Evolutionary conservation across 2,888 invertebrate species (phyloP), one percentile per base, ranked within the genome.

Genomic region (Gari tellinella): DNA sequence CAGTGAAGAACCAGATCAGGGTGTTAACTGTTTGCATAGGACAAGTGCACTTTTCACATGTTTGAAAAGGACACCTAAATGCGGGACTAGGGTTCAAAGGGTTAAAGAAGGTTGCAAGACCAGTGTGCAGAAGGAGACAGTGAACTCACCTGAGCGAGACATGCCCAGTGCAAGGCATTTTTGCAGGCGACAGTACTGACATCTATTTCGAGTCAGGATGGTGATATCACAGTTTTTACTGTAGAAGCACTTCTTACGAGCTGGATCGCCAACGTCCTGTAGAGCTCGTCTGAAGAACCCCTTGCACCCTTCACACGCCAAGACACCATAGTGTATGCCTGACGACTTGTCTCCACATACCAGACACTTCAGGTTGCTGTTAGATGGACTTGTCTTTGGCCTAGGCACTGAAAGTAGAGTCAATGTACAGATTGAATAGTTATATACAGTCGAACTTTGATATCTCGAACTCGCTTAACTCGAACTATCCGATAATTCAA

Each of bases 231-330:
- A 92, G 78, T 90, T 91, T 72, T 89, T 91, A 73, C 85, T 89
- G 84, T 91, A 92, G 86, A 90, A 92, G 75, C 92, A 92, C 72
- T 91, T 90, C 78, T 90, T 90, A 8, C 91, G 76, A n/a, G 89
- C 88, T 31, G 91, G 91, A 68, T 91, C 91, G 5, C 91, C 91
- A 53, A 92, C 90, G 82, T 92, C 91, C 78, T 91, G 91, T 15
- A 92, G 80, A 25, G 92, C 91, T 60, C 91, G 80, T 21, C 92
- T 81, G 79, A 91, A 92, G 78, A 92, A 92, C 10, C 91, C 91
- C 90, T 91, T 91, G 80, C 91, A 91, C 0, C 91, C 91, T 70
- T 91, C 91, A 81, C 91, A 91, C 3, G 91, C 90, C 60, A 91
- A 81, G 7, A 91, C 91, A 21, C 91, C 91, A 82, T 91, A 91